phyloP scores from a whole-genome alignment of 2,888 invertebrate genomes.

The Congeria kusceri region DNA sequence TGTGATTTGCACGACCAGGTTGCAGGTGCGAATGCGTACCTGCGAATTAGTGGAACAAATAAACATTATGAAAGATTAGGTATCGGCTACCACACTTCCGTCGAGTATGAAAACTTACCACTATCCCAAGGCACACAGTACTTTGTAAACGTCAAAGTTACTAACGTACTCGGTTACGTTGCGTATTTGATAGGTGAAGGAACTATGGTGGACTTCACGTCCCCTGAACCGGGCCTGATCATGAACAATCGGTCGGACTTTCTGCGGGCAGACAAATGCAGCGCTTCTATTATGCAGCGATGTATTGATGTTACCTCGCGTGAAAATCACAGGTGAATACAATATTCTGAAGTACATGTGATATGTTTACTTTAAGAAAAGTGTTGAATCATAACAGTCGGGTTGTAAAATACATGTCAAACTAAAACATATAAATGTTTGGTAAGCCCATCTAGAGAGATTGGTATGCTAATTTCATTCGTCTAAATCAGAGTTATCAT shows the following conservation, averaged over 20 bases:
- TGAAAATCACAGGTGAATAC: conserved; percentile 66
- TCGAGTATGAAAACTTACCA: conserved; percentile 49
- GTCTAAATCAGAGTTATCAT: conserved; percentile 56
- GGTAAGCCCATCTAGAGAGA: too few relatives aligned
- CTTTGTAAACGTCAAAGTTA: conserved; percentile 62
- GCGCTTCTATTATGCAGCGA: conserved; percentile 60
- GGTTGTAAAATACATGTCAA: too few relatives aligned
- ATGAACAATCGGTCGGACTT: conserved; percentile 40
- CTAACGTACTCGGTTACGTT: conserved; percentile 62
- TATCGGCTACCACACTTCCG: conserved; percentile 52
- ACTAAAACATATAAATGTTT: too few relatives aligned
- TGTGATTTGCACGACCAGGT: conserved; percentile 67
- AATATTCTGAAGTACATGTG: not conserved
- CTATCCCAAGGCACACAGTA: conserved; percentile 64
- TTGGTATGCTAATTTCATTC: too few relatives aligned
- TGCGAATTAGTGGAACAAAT: conserved; percentile 60
- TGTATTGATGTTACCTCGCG: conserved; percentile 54
- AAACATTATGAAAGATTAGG: conserved; percentile 66
- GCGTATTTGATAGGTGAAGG: conserved; percentile 54
- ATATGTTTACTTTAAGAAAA: not conserved
- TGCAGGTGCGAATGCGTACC: conserved; percentile 51
- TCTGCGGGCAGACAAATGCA: conserved; percentile 52
- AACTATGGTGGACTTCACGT: conserved; percentile 68
- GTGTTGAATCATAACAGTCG: too few relatives aligned
- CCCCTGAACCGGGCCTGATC: conserved; percentile 66